These are phyloP conservation scores for Melozone crissalis DNA, from an alignment of 2,113 vertebrate genomes.

Conservation along the genomic window DNA sequence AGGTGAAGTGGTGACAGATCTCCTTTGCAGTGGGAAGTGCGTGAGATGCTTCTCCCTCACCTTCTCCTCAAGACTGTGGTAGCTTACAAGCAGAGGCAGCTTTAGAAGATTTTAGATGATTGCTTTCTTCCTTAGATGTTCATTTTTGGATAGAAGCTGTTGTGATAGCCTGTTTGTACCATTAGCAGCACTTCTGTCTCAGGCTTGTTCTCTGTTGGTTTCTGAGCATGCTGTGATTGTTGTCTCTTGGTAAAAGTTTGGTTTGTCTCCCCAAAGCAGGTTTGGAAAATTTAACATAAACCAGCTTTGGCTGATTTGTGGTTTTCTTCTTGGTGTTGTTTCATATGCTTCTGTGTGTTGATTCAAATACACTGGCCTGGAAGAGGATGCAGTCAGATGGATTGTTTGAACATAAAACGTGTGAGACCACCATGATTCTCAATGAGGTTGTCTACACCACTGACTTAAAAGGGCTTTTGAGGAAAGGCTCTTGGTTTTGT, in stretches of 20 bases:
- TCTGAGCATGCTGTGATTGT: neutral
- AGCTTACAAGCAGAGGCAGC: neutral
- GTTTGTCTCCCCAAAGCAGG: neutral
- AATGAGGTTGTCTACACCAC: rapidly evolving
- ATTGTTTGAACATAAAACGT: neutral
- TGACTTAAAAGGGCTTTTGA: neutral
- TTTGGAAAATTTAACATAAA: neutral
- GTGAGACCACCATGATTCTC: rapidly evolving
- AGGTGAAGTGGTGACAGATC: rapidly evolving
- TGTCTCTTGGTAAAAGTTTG: neutral
- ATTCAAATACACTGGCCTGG: neutral
- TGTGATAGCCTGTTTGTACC: neutral
- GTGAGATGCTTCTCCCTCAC: neutral
- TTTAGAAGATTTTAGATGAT: neutral
- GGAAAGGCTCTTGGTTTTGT: neutral
- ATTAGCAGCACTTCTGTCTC: rapidly evolving
- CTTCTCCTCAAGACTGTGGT: neutral
- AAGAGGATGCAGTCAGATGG: neutral
- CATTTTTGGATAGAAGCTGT: neutral
- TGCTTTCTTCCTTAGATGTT: neutral
- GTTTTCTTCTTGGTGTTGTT: neutral
- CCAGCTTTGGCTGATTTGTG: neutral
- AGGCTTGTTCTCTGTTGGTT: neutral
- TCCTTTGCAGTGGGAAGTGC: rapidly evolving
- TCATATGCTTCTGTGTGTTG: neutral